Base-by-base conservation (phyloP, 2,888 invertebrate species). In the Bombyx huttoni region DNA sequence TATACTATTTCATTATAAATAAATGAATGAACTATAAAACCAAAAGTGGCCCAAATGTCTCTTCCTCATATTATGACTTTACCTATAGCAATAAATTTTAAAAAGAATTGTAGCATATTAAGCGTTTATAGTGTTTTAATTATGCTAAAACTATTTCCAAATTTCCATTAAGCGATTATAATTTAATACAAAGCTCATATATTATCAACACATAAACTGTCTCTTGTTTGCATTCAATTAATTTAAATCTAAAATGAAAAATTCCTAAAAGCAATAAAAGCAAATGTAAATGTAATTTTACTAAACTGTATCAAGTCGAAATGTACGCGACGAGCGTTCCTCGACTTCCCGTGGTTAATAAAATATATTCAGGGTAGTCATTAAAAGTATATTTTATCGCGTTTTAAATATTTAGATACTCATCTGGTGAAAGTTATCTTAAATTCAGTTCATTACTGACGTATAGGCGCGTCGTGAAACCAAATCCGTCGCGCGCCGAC, bases 341-440 rank as follows among this genome's bases (percentile, higher is more conserved):
- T 60, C 62, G 68, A 71, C 72, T 70, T 68, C 75, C 72, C 70
- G 70, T 70, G 67, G 76, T 71, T 70, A 73, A 81, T 85, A 83
- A 84, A 85, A 76, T 77, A 74, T 75, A 69, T 75, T 71, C 67
- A 69, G 78, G 73, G 73, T 76, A 73, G 70, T 65, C 86, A 79
- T 88, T 86, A 87, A 87, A 81, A 82, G 70, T 76, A 81, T 85
- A 83, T 80, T 86, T 87, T 86, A 87, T 87, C 78, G 78, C 68
- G 68, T 84, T 87, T 86, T 81, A 84, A 84, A 85, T 83, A 85
- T 81, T 81, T 78, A 83, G 84, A 87, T 86, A 84, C 73, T 75
- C 72, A 86, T 87, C 84, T 79, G 75, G 83, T 71, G 86, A 86
- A 85, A 87, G 85, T 83, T 75, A 78, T 74, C 71, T 78, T 74